These are phyloP conservation scores for Cyphomyrmex costatus DNA, from an alignment of 1,140 invertebrate genomes.

Conservation along the genomic window DNA sequence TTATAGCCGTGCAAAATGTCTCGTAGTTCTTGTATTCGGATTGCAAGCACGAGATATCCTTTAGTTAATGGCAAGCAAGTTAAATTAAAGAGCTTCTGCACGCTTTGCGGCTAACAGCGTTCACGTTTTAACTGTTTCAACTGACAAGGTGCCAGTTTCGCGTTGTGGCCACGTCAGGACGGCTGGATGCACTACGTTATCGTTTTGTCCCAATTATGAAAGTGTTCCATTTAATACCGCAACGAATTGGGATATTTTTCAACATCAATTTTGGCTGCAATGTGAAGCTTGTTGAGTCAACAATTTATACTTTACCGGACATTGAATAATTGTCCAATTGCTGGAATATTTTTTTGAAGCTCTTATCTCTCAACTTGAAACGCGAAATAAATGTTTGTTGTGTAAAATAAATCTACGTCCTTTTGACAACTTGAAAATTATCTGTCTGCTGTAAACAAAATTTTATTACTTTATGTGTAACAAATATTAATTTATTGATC, in stretches of 20 bases:
- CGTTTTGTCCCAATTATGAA: slow-evolving; percentile 44
- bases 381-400: background rate
- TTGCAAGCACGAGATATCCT: slow-evolving; percentile 14
- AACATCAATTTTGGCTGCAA: background rate
- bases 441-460: background rate
- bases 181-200: slow-evolving; percentile 6
- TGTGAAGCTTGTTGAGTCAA: background rate
- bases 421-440: background rate
- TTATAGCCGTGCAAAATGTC: slow-evolving; percentile 1
- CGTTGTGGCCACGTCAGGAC: slow-evolving; percentile 33
- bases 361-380: background rate
- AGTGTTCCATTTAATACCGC: slow-evolving; percentile 31
- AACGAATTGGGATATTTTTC: background rate
- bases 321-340: background rate
- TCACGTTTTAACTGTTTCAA: slow-evolving; percentile 37
- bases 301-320: background rate
- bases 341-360: background rate
- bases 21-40: background rate
- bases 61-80: slow-evolving; percentile 27
- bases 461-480: background rate
- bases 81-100: slow-evolving; percentile 45
- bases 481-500: background rate
- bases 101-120: slow-evolving; percentile 40
- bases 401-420: background rate
- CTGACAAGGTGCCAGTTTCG: slow-evolving; percentile 54